Base-by-base conservation (phyloP, 1,140 invertebrate genomes). In the Megalonaias nervosa region DNA sequence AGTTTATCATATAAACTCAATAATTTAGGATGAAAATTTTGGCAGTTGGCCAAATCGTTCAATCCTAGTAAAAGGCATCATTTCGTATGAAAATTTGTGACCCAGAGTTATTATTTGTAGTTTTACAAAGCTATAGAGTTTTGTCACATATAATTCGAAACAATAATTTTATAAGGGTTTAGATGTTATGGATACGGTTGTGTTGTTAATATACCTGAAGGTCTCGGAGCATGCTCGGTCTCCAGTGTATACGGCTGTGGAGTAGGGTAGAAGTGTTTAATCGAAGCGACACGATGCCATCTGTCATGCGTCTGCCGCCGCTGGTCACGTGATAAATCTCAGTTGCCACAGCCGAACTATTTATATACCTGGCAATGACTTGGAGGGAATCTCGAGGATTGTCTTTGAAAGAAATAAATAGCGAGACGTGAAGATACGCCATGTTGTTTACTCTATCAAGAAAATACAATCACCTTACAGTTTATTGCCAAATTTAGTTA, bases 241-340 rank as follows among this genome's bases (percentile, higher is more conserved):
- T 92, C 96, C 96, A 97, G 71, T 93, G 91, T 15, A 97, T 91
- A 2, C 93, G 93, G 21, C 95, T 95, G 0, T 95, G 95, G 13
- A 97, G 91, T 0, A 97, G 91, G 60, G 95, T 92, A 0, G 96
- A 97, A 86, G 96, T 95, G 90, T 97, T 97, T 71, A 97, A 92
- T 57, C 94, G 93, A 60, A 96, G 90, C 84, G 95, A 95, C 48
- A 96, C 57, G 5, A 86, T 62, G 9, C 78, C 83, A 23, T 91
- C 90, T 15, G 79, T 75, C 13, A 86, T 82, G 23, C 71, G 73
- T 26, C 80, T 69, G 67, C 82, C 84, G 38, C 38, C 6, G 57
- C 78, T 73, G 13, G 86, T 79, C 19, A 85, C 82, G 23, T 86
- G 79, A 69, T 81, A 82, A 15, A 82, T 57, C 31, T 85, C 83